These are phyloP conservation scores for Vesta saturnalis DNA, from an alignment of 2,888 invertebrate species.

Conservation along the genomic window DNA sequence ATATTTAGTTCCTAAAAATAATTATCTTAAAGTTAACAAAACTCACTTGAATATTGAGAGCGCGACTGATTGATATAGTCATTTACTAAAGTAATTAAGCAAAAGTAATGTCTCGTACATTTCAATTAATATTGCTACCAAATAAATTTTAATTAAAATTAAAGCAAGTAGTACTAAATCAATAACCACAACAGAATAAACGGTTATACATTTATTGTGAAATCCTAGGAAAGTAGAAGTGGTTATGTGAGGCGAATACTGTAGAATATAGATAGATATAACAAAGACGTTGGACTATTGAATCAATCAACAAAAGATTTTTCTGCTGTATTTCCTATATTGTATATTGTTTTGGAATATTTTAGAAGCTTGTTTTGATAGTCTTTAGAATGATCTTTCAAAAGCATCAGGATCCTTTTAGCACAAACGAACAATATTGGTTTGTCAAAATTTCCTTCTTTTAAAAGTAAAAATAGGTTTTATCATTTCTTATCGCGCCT, in stretches of 20 bases:
- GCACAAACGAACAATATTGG: too few relatives aligned
- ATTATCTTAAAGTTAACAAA: too few relatives aligned
- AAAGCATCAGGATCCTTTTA: too few relatives aligned
- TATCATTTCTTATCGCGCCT: too few relatives aligned
- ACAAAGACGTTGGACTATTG: conserved; percentile 21
- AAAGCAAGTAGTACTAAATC: neutral
- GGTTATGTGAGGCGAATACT: conserved; percentile 34
- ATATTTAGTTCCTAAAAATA: too few relatives aligned
- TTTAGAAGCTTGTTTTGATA: too few relatives aligned
- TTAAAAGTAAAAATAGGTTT: too few relatives aligned
- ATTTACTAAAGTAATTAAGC: neutral
- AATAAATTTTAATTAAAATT: neutral
- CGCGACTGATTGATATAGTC: neutral
- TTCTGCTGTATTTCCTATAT: neutral
- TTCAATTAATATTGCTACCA: neutral
- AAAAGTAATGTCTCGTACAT: neutral
- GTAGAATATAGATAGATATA: conserved; percentile 5
- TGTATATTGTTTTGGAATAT: neutral
- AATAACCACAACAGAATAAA: conserved; percentile 14
- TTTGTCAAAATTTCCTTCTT: too few relatives aligned
- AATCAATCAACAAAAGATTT: conserved; percentile 22
- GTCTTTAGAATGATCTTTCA: too few relatives aligned
- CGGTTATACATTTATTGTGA: conserved; percentile 18
- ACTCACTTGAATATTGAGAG: too few relatives aligned
- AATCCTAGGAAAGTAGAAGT: conserved; percentile 25